phyloP scores from a whole-genome alignment of 2,888 invertebrate species.

The Diaperis boleti region DNA sequence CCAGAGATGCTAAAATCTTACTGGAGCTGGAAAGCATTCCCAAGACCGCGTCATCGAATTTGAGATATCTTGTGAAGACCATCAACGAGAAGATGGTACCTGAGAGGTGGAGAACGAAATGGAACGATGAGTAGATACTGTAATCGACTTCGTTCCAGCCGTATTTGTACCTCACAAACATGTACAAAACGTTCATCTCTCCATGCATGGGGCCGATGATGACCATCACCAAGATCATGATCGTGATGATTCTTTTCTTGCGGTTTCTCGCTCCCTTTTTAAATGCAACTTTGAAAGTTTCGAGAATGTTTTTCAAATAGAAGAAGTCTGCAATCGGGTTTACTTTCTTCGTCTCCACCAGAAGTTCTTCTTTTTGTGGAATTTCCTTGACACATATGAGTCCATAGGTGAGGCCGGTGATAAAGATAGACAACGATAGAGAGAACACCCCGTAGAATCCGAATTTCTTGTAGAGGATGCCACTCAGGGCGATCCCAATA shows the following conservation, averaged over 20 bases:
- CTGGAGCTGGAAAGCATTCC: conserved; percentile 61
- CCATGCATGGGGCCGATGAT: conserved; percentile 71
- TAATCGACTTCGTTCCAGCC: conserved; percentile 72
- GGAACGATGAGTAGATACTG: conserved; percentile 71
- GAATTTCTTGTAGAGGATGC: conserved; percentile 65
- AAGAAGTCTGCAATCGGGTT: conserved; percentile 59
- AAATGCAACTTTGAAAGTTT: conserved; percentile 68
- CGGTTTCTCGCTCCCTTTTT: conserved; percentile 66
- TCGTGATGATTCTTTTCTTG: conserved; percentile 66
- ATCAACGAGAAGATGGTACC: conserved; percentile 62
- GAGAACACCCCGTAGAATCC: conserved; percentile 71
- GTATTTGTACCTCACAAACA: conserved; percentile 70
- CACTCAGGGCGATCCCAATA: conserved; percentile 68
- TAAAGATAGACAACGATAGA: conserved; percentile 65
- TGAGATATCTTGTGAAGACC: conserved; percentile 57
- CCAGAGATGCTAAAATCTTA: conserved; percentile 59
- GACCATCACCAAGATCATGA: conserved; percentile 67
- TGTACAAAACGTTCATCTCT: conserved; percentile 70
- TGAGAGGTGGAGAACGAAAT: conserved; percentile 69
- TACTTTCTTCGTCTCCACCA: conserved; percentile 40
- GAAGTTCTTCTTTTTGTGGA: conserved; percentile 33
- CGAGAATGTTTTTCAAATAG: conserved; percentile 67
- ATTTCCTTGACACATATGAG: conserved; percentile 61
- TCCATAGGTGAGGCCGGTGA: conserved; percentile 67
- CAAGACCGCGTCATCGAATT: conserved; percentile 60